These are phyloP conservation scores for Galleria mellonella DNA, from an alignment of 1,140 invertebrate genomes.

Conservation along the genomic window DNA sequence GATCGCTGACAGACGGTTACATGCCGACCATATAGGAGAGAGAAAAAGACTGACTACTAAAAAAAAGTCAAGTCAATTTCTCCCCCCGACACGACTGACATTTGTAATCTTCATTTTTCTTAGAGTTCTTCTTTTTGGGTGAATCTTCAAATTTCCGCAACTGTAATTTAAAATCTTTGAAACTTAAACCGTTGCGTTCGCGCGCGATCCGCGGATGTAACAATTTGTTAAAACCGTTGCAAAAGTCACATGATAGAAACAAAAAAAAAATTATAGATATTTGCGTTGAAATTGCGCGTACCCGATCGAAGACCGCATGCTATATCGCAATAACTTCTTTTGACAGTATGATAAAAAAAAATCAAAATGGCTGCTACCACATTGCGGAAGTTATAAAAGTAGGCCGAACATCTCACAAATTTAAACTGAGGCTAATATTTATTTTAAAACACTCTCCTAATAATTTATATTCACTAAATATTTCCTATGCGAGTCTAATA, in stretches of 20 bases:
- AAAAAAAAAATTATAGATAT: conserved; percentile 34
- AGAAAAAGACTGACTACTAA: conserved; percentile 71
- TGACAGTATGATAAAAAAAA: conserved; percentile 22
- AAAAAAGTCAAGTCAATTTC: conserved; percentile 55
- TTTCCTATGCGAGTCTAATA: conserved; percentile 8
- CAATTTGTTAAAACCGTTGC: conserved; percentile 1
- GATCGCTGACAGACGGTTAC: conserved; percentile 24
- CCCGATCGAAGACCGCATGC: conserved; percentile 13
- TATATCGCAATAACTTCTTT: conserved; percentile 15
- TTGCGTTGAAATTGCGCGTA: conserved; percentile 11
- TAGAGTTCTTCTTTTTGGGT: conserved; percentile 23
- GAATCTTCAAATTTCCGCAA: conserved; percentile 17
- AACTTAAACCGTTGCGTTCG: conserved; percentile 17
- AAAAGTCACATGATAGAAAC: conserved; percentile 34
- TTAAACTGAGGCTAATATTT: conserved; percentile 15
- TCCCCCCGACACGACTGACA: conserved; percentile 63
- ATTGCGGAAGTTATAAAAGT: conserved; percentile 54
- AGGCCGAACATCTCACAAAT: conserved; percentile 40
- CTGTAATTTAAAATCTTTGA: conserved; percentile 32
- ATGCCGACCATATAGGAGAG: conserved; percentile 68
- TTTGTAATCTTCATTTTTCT: conserved; percentile 40
- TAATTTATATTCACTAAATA: conserved; percentile 24
- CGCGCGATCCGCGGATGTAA: conserved; percentile 13
- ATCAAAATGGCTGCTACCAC: conserved; percentile 26
- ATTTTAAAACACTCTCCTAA: conserved; percentile 24